Evolutionary conservation across 2,888 invertebrate species (phyloP), one percentile per base, ranked within the genome.

Genomic region (Drosophila antonietae): DNA sequence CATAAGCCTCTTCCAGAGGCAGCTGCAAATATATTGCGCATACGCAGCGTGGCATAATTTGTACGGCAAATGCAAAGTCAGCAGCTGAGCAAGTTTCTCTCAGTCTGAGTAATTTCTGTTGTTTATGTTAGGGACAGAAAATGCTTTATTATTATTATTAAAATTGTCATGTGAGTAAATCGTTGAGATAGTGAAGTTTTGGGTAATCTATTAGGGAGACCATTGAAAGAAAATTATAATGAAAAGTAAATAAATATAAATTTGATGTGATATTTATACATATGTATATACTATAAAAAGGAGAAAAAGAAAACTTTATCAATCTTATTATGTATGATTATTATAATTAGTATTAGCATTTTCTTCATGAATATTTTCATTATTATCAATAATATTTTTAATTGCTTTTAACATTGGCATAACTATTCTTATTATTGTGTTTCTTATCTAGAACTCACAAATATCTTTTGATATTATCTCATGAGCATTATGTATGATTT

Each of bases 11-110:
- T 28, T 23, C 15, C 8, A 28, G 10, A 63, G n/a, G 51, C 39
- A 53, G 57, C 18, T 37, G 1, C 37, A 73, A 62, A 62, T 63
- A 66, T 68, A 31, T 69, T 72, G 53, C 63, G 59, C 41, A 78
- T 76, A 77, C 76, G 76, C 68, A 58, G 46, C 49, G 53, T 72
- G 33, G 60, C 37, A 41, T 66, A 55, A 12, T 9, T 51, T 15
- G 10, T 10, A n/a, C 23, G 23, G 46, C 5, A 23, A 39, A 52
- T 23, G 75, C 60, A 61, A 57, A 63, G 56, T 74, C 66, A 70
- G 65, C 69, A 52, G 37, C 46, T 74, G 35, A 31, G 14, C 37
- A 23, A 39, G 37, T 41, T 61, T 31, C 20, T 15, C 15, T n/a
- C 23, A 57, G 44, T 35, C 15, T 18, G 23, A 57, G 44, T 44